Evolutionary conservation across 2,888 invertebrate genomes (phyloP).

Genomic region (Rhorus exstirpatorius): DNA sequence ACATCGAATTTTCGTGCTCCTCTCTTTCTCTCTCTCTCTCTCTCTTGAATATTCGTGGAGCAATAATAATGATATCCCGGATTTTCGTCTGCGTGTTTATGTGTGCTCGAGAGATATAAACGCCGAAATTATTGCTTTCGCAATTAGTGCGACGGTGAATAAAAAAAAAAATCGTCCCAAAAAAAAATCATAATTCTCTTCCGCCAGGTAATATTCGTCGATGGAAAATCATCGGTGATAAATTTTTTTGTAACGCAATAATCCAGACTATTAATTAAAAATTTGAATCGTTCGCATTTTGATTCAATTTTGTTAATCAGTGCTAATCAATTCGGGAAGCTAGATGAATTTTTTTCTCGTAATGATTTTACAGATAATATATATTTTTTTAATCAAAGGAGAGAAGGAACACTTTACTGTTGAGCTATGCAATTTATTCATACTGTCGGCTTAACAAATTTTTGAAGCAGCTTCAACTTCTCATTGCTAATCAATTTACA

Average conservation of each 20-base stretch:
- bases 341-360: not conserved
- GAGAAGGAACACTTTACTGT: not conserved
- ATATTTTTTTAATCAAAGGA: conserved; percentile 4
- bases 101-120: conserved; percentile 37
- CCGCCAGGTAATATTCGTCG: conserved; percentile 25
- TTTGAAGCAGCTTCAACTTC: not conserved
- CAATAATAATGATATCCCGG: conserved; percentile 56
- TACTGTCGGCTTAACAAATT: conserved; percentile 7
- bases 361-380: not conserved
- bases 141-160: conserved; percentile 58
- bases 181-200: conserved; percentile 28
- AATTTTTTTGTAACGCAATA: conserved; percentile 27
- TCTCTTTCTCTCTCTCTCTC: conserved; percentile 24
- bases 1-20: conserved; percentile 49
- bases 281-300: conserved; percentile 23
- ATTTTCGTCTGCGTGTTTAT: conserved; percentile 27
- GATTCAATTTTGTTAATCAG: conserved; percentile 59
- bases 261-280: conserved; percentile 44
- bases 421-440: conserved; percentile 1
- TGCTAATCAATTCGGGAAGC: conserved; percentile 41
- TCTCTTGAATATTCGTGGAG: conserved; percentile 55
- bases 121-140: conserved; percentile 48
- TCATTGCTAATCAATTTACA: too few species aligned
- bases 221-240: conserved; percentile 61
- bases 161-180: conserved; percentile 50